Base-by-base conservation (phyloP, 2,113 vertebrate species). In the Electrona antarctica region DNA sequence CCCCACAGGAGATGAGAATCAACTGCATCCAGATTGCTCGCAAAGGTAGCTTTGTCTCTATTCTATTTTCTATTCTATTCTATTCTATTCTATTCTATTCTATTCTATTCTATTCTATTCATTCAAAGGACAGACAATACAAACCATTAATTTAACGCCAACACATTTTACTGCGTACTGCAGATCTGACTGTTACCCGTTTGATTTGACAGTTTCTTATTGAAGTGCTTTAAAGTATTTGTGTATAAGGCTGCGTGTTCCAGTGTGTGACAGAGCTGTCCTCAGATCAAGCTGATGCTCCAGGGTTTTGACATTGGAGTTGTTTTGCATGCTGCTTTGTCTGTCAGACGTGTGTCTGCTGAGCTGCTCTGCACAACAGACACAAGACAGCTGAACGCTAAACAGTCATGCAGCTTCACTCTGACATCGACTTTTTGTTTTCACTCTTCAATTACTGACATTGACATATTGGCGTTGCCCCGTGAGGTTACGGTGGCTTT, bases 1-100 rank as follows among this genome's bases (percentile, higher is more conserved):
- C 78, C 67, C 71, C 33, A 0, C 82, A 99, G 97, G 97, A 98
- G 86, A 97, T 94, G 0, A 93, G 96, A 21, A 93, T 97, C 77
- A 99, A 97, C 87, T 99, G 97, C 29, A 89, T 98, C 64, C 94
- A 95, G 71, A 96, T 99, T 0, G 97, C 97, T 71, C 94, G 96
- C 73, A 99, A 99, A 96, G 97, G 97, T 99, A 93, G 94, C 6
- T 7, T 14, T 41, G 7, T 1, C n/a, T n/a, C n/a, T n/a, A n/a
- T n/a, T n/a, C n/a, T 21, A 21, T 21, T 21, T 21, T 1, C 21
- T 21, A 21, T 21, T 21, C 21, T 21, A 21, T 21, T 21, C n/a
- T 88, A 61, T 15, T 8, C 8, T 46, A 52, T 60, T 61, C 48
- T 48, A 11, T 61, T 67, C 49, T 59, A 12, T 21, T 1, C 21